Base-by-base conservation (phyloP, 1,140 invertebrate species). In the Pogonomyrmex californicus region DNA sequence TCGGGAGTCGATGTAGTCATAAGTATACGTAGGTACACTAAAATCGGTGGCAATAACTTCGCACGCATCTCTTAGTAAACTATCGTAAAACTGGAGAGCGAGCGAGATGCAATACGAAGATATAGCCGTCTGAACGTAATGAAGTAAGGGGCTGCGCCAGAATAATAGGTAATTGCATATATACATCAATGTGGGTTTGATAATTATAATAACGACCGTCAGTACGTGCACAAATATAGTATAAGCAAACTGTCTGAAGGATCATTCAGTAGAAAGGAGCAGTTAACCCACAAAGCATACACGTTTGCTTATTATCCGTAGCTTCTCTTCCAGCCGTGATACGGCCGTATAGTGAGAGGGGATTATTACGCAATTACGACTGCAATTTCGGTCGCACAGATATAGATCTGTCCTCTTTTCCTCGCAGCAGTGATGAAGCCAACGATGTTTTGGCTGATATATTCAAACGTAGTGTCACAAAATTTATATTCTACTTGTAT, bases 301-400 rank as follows among this genome's bases (percentile, higher is more conserved):
- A 91, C 92, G 47, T 83, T 81, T 47, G 88, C 90, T 92, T 91
- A 93, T 93, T 92, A 92, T 73, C 44, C 47, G 1, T 41, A 4
- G 71, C 89, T 93, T 93, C 93, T 90, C 92, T 91, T 91, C 88
- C 88, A 87, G 82, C 73, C 77, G 87, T 81, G 88, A 86, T 87
- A 91, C 87, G 66, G 23, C 30, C 14, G 49, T 33, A 68, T 36
- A 85, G 54, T 60, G 12, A 71, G 51, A 86, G 91, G 23, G 91
- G 78, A 93, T 94, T 93, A 94, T 95, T 95, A 94, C 90, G 91
- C 91, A 94, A 94, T 95, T 95, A 95, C 92, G 77, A 81, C 87
- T 90, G 93, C 91, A 92, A 94, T 95, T 95, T 94, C 87, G 91
- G 89, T 85, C 91, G 88, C 38, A 14, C 65, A 44, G 38, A 76